A percentile compares a stretch with the other conserved stretches of the same genome.
Conservation (phyloP, 2,113 vertebrate species). For the Clarias gariepinus region DNA sequence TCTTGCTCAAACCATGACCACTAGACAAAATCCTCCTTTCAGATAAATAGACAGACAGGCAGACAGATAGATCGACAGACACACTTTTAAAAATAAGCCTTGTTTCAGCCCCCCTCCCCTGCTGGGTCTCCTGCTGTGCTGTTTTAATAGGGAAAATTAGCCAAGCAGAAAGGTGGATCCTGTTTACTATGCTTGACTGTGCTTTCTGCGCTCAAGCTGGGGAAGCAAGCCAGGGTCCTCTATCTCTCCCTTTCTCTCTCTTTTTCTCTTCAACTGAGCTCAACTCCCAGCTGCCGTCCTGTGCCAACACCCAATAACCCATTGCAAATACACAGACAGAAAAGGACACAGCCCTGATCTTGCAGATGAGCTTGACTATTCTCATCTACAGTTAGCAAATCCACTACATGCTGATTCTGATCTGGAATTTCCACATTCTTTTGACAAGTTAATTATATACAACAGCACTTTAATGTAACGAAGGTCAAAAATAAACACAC, state of each 20-base stretch:
- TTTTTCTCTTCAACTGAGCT: conserved; percentile 70
- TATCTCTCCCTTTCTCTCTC: conserved; percentile 62
- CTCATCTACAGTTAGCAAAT: background rate
- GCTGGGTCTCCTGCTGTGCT: conserved; percentile 89
- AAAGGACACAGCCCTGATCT: conserved; percentile 3
- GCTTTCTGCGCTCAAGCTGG: conserved; percentile 76
- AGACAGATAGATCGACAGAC: conserved; percentile 31
- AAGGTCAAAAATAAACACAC: background rate
- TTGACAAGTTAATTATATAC: background rate
- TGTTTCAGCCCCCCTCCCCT: conserved; percentile 87
- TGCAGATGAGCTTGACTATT: background rate
- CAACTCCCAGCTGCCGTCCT: conserved; percentile 46
- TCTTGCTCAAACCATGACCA: conserved; percentile 10
- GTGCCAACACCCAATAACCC: conserved; percentile 34
- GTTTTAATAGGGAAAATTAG: conserved; percentile 99
- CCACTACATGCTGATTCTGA: background rate
- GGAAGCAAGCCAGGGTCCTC: conserved; percentile 72
- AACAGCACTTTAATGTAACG: background rate
- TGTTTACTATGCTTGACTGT: conserved; percentile 96
- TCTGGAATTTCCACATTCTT: background rate
- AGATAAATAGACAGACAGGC: conserved; percentile 11
- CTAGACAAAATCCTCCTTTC: conserved; percentile 6
- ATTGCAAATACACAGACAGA: background rate
- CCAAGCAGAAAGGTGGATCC: conserved; percentile 97
- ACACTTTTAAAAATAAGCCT: conserved; percentile 85